phyloP scores from a whole-genome alignment of 2,113 vertebrate genomes.

The Pituophis catenifer region DNA sequence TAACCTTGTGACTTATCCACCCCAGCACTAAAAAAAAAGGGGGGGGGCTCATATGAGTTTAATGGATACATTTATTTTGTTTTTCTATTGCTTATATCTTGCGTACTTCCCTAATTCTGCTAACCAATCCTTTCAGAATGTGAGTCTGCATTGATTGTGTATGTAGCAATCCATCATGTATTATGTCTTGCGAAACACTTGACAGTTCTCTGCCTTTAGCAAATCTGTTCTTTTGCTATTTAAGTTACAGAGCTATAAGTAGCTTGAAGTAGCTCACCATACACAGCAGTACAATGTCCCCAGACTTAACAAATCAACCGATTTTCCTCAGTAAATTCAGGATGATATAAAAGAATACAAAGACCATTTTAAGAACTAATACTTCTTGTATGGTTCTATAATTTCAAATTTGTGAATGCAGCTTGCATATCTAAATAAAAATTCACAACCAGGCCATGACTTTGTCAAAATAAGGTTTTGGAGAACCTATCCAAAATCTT shows the following conservation, averaged over 20 bases:
- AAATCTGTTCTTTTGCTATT: background rate
- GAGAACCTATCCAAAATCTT: background rate
- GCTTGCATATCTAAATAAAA: background rate
- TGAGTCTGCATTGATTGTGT: background rate
- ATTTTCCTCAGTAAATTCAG: background rate
- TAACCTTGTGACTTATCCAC: background rate
- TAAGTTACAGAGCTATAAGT: background rate
- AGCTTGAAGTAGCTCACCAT: background rate
- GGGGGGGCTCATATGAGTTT: background rate
- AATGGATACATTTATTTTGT: background rate
- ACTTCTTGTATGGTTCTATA: background rate
- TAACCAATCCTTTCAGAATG: background rate
- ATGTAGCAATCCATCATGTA: background rate
- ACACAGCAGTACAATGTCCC: background rate
- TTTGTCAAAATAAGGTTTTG: background rate
- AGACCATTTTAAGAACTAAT: background rate
- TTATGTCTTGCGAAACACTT: background rate
- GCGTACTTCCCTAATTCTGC: background rate
- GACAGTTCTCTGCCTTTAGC: background rate
- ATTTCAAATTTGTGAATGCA: background rate
- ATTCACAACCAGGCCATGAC: background rate
- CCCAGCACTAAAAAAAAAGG: background rate
- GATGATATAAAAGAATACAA: background rate
- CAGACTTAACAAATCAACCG: background rate
- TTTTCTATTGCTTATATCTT: background rate